Percentiles rank a stretch among this genome's conserved stretches.
These are phyloP conservation scores for Cavia aperea DNA, from an alignment of 2,113 vertebrate genomes.

Conservation along the genomic window DNA sequence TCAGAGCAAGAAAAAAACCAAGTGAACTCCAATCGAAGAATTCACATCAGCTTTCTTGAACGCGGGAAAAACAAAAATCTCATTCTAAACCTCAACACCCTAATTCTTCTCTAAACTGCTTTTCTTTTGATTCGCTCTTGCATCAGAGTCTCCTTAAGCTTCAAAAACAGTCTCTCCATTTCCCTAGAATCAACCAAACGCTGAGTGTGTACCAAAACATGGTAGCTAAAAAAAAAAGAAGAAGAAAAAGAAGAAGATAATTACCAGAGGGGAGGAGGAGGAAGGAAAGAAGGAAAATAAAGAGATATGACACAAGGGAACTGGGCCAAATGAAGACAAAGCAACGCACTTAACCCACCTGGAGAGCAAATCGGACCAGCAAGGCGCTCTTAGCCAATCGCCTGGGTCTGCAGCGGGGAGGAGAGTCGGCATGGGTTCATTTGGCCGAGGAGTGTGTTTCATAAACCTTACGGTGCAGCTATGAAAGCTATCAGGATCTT, in stretches of 20 bases:
- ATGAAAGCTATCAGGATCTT: conserved; percentile 71
- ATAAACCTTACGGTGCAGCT: conserved; percentile 67
- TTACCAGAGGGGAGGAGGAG: conserved; percentile 8
- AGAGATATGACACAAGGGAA: conserved; percentile 49
- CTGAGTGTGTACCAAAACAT: conserved; percentile 55
- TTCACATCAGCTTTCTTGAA: not conserved
- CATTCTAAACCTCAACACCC: not conserved
- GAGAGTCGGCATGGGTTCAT: conserved; percentile 65
- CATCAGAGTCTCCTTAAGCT: not conserved
- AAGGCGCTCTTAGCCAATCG: conserved; percentile 64
- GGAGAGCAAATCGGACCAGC: conserved; percentile 71
- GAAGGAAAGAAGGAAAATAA: conserved; percentile 42
- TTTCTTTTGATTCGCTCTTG: not conserved
- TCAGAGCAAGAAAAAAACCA: conserved; percentile 2
- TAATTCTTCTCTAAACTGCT: not conserved
- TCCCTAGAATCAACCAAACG: conserved; percentile 50
- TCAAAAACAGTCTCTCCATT: conserved; percentile 20
- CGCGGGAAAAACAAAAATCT: not conserved
- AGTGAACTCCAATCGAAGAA: conserved; percentile 24
- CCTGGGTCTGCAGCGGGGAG: conserved; percentile 59
- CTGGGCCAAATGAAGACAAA: conserved; percentile 72
- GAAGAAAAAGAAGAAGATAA: not conserved
- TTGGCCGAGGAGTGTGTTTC: conserved; percentile 69
- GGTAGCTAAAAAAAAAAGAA: not conserved
- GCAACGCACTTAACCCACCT: conserved; percentile 77